Percentiles rank a stretch among this genome's conserved stretches.
Evolutionary conservation across 2,113 vertebrate genomes (phyloP).

Genomic region (Rhynchopsitta pachyrhyncha): DNA sequence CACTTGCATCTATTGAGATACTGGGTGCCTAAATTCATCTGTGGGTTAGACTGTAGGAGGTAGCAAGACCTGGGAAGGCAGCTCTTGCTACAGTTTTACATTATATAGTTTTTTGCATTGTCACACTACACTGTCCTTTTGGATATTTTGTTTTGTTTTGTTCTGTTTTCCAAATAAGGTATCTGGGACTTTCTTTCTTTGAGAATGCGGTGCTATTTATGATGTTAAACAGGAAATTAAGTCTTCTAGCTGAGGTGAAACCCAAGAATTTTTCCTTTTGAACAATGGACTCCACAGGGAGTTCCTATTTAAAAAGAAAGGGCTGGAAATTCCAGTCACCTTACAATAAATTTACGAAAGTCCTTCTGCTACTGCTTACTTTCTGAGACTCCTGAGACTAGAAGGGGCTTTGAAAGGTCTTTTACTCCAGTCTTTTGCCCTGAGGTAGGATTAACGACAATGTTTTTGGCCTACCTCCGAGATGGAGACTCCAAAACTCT

Average conservation of each 20-base stretch:
- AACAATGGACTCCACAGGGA: neutral
- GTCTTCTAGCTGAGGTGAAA: conserved; percentile 2
- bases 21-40: neutral
- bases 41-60: neutral
- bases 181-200: conserved; percentile 5
- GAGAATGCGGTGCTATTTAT: neutral
- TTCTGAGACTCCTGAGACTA: neutral
- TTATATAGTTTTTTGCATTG: neutral
- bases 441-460: neutral
- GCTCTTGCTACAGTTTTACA: neutral
- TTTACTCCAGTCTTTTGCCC: neutral
- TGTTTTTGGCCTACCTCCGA: neutral
- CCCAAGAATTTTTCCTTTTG: neutral
- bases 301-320: conserved; percentile 15
- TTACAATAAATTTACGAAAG: conserved; percentile 6
- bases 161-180: neutral
- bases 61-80: neutral
- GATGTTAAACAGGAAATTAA: conserved; percentile 33
- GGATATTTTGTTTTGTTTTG: neutral
- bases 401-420: neutral
- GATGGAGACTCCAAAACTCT: neutral
- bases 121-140: neutral
- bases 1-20: neutral
- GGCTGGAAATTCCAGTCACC: conserved; percentile 12
- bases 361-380: neutral